phyloP scores from a whole-genome alignment of 2,113 vertebrate genomes.

The Eurystomus gularis region DNA sequence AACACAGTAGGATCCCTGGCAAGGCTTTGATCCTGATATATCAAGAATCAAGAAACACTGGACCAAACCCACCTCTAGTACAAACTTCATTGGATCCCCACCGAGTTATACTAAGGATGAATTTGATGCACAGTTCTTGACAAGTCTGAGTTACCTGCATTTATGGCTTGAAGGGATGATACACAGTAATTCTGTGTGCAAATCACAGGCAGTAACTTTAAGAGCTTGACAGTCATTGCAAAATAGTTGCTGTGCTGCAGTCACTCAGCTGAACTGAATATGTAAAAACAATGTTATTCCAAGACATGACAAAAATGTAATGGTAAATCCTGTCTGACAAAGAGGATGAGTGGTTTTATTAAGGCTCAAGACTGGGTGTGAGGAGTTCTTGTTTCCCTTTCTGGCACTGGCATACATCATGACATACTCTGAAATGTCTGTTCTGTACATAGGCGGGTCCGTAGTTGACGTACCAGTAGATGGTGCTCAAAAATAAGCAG shows the following conservation, averaged over 20 bases:
- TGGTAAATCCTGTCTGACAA: not conserved
- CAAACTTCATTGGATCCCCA: not conserved
- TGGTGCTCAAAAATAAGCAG: not conserved
- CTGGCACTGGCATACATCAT: not conserved
- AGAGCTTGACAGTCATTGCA: not conserved
- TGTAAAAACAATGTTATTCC: not conserved
- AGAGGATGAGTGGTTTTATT: not conserved
- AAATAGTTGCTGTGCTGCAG: not conserved
- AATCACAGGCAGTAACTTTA: not conserved
- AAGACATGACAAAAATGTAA: not conserved
- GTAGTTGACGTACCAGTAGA: not conserved
- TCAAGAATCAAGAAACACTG: not conserved
- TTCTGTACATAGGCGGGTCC: accelerated
- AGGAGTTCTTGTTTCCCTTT: not conserved
- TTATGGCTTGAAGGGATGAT: not conserved
- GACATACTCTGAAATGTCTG: not conserved
- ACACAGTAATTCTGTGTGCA: not conserved
- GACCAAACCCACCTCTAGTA: not conserved
- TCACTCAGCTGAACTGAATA: not conserved
- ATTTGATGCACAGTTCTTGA: not conserved
- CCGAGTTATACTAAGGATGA: not conserved
- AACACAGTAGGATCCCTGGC: slow-evolving; percentile 12
- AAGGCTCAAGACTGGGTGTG: not conserved
- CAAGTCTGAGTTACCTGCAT: not conserved
- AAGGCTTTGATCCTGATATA: slow-evolving; percentile 29